These are phyloP conservation scores for Lithophane socia DNA, from an alignment of 2,888 invertebrate species.

Conservation along the genomic window DNA sequence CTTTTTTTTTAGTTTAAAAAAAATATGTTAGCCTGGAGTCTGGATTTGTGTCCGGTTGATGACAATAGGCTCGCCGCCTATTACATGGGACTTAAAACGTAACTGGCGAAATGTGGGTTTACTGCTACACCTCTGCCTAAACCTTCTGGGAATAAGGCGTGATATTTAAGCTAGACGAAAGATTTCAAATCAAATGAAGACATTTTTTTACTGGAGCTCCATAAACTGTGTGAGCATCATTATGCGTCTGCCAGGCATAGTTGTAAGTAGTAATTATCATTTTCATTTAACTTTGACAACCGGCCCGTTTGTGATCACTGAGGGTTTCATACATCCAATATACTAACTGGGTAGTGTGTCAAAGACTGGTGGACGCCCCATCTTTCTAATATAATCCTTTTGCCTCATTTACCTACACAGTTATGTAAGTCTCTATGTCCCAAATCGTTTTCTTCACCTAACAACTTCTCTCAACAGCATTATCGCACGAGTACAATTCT, in stretches of 20 bases:
- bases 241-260: background rate
- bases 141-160: too few species aligned
- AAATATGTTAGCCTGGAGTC: too few species aligned
- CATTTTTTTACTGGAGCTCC: background rate
- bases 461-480: background rate
- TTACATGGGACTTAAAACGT: too few species aligned
- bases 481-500: background rate
- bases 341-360: background rate
- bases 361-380: background rate
- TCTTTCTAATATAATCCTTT: background rate
- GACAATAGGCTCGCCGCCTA: too few species aligned
- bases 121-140: too few species aligned
- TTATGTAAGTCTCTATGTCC: background rate
- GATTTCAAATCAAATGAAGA: background rate
- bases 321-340: background rate
- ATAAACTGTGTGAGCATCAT: background rate
- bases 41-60: too few species aligned
- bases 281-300: background rate
- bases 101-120: too few species aligned
- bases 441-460: background rate
- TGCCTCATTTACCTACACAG: background rate
- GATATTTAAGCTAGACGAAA: background rate
- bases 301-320: background rate
- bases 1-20: too few species aligned
- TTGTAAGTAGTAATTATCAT: background rate